Percentiles rank a stretch among this genome's conserved stretches.
Evolutionary conservation across 2,113 vertebrate genomes (phyloP).

Genomic region (Rhinoderma darwinii): DNA sequence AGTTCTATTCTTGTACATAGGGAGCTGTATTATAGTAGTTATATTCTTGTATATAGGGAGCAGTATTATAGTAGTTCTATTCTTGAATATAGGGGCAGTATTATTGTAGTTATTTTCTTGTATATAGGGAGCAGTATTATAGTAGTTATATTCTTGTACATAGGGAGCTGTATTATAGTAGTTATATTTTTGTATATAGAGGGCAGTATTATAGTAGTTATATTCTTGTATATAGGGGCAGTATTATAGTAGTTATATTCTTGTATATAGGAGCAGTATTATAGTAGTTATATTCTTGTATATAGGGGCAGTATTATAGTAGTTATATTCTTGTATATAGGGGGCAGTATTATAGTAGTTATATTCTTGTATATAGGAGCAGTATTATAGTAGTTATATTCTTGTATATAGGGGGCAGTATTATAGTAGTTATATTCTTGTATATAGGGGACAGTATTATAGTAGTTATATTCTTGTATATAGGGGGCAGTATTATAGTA

Average conservation of each 20-base stretch:
- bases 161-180: no score
- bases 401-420: background rate
- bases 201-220: no score
- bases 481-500: slow-evolving; percentile 10
- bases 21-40: no score
- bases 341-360: slow-evolving; percentile 4
- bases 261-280: no score
- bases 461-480: background rate
- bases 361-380: background rate
- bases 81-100: no score
- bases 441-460: background rate
- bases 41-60: no score
- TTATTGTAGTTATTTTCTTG: background rate
- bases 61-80: no score
- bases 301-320: background rate
- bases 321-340: background rate
- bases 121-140: no score
- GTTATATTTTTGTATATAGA: no score
- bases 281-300: slow-evolving; percentile 11
- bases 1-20: no score
- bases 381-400: slow-evolving; percentile 8
- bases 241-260: no score
- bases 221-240: background rate
- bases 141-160: no score
- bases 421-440: background rate